Base-by-base conservation (phyloP, 2,113 vertebrate species). In the Xenopus laevis region DNA sequence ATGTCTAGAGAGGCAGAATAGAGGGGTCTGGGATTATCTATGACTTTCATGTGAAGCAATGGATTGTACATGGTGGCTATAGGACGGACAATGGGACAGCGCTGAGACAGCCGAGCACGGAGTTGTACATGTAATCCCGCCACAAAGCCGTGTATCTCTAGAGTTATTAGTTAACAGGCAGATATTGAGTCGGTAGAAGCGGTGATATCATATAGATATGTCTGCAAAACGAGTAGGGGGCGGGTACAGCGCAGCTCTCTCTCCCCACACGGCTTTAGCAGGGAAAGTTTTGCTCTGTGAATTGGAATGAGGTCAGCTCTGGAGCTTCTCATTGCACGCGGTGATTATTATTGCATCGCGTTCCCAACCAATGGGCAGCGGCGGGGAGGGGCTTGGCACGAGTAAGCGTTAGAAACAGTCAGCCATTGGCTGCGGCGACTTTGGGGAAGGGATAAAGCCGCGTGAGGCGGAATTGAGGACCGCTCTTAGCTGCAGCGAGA, bases 221-320 rank as follows among this genome's bases (percentile, higher is more conserved):
- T 58, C 18, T 67, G 33, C 15, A 27, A 27, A 58, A 1, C 13
- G 15, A 10, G n/a, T 40, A 62, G 58, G 58, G 27, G 58, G 58
- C 3, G 20, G 20, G 20, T 17, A 71, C 58, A 60, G 20, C 13
- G 15, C 17, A n/a, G 57, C 45, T 85, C 85, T 87, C 85, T 87
- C 87, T 87, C 66, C 55, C 40, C 59, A 67, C 66, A 57, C 46
- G 58, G 40, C 66, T 57, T 18, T 40, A 16, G 40, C 68, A 55
- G 53, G 53, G 74, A 91, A 94, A 93, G 94, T 89, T 95, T 95
- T 94, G 89, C 93, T 27, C 23, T 93, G 91, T 94, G 93, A 92
- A 92, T 94, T 94, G 94, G 95, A 97, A 98, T 98, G 95, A 98
- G 96, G 96, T 97, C 96, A 98, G 96, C 94, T 91, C 92, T 88